Conservation (phyloP, 2,888 invertebrate genomes). For the Melolontha melolontha region DNA sequence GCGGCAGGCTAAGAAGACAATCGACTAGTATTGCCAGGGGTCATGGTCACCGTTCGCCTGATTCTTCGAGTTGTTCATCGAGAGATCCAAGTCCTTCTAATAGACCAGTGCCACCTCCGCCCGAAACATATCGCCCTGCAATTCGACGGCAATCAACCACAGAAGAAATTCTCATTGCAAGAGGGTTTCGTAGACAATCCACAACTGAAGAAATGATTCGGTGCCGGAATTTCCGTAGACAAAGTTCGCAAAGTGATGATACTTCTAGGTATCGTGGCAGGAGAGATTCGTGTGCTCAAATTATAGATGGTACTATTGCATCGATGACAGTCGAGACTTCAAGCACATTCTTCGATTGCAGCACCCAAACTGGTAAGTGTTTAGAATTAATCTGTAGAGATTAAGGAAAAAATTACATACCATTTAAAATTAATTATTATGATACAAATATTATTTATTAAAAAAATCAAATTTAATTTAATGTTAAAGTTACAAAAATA, state of each 20-base stretch:
- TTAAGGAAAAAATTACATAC: too few species aligned
- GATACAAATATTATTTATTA: too few species aligned
- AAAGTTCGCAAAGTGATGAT: constrained; percentile 91
- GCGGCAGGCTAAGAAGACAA: constrained; percentile 80
- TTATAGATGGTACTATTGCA: constrained; percentile 90
- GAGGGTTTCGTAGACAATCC: constrained; percentile 89
- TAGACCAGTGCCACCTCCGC: constrained; percentile 66
- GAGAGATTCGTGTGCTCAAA: constrained; percentile 89
- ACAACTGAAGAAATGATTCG: constrained; percentile 95
- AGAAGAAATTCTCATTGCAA: constrained; percentile 90
- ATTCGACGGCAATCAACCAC: constrained; percentile 91
- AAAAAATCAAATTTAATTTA: too few species aligned
- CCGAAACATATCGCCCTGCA: constrained; percentile 74
- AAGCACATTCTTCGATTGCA: constrained; percentile 92
- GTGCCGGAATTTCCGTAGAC: constrained; percentile 90
- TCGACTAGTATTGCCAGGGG: constrained; percentile 80
- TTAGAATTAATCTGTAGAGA: too few species aligned
- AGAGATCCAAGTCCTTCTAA: constrained; percentile 88
- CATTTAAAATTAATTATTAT: not conserved
- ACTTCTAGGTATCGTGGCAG: constrained; percentile 78
- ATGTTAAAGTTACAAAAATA: too few species aligned
- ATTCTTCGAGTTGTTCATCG: constrained; percentile 83
- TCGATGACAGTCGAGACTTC: constrained; percentile 95
- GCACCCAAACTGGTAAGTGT: constrained; percentile 89
- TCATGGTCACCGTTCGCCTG: constrained; percentile 71